Conservation (phyloP, 2,888 invertebrate species). For the Hypena proboscidalis region DNA sequence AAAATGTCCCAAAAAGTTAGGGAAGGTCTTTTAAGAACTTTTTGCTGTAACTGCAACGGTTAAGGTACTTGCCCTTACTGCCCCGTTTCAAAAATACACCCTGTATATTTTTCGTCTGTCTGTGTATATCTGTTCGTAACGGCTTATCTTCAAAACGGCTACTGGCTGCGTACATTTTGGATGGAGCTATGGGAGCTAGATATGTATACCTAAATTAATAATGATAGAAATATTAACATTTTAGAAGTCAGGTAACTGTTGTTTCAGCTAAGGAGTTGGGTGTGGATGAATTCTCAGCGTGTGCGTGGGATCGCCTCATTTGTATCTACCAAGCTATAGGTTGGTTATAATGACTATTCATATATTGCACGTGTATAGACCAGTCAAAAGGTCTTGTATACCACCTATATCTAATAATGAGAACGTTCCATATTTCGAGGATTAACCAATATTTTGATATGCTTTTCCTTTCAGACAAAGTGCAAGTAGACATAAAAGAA, state of each 20-base stretch:
- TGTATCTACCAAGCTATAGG: constrained; percentile 62
- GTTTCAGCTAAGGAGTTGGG: constrained; percentile 52
- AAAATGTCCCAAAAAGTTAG: no score
- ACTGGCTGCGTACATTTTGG: no score
- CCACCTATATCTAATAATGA: no score
- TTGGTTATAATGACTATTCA: constrained; percentile 33
- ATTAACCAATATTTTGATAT: neutral
- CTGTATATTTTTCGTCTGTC: no score
- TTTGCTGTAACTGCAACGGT: no score
- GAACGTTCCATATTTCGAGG: neutral
- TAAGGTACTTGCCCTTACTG: no score
- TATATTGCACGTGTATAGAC: neutral
- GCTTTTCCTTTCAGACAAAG: constrained; percentile 51
- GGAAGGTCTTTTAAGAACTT: no score
- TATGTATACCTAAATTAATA: neutral
- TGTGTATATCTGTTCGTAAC: no score
- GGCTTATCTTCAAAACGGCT: no score
- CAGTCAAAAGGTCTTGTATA: neutral
- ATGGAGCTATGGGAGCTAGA: no score
- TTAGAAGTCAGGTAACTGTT: constrained; percentile 1
- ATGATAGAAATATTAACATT: neutral
- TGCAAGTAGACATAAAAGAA: constrained; percentile 53
- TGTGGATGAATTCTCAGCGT: constrained; percentile 49
- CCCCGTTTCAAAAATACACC: no score
- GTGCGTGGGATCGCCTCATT: constrained; percentile 63